phyloP scores from a whole-genome alignment of 2,113 vertebrate species.

The Onychostruthus taczanowskii region DNA sequence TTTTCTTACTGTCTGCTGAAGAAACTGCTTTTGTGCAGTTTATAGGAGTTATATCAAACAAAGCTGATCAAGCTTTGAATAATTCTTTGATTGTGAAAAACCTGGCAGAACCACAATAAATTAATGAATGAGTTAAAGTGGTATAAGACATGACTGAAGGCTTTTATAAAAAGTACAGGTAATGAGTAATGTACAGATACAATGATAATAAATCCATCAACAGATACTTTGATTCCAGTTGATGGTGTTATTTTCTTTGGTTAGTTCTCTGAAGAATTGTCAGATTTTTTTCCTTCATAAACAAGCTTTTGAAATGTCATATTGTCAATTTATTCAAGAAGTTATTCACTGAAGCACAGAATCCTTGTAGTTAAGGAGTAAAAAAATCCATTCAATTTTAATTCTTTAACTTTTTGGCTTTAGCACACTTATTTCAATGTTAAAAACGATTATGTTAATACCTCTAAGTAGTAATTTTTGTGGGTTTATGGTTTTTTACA shows the following conservation, averaged over 20 bases:
- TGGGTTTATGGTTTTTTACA: fast-evolving
- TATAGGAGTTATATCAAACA: background rate
- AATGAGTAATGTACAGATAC: slow-evolving; percentile 20
- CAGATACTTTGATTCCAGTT: background rate
- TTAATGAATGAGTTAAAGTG: background rate
- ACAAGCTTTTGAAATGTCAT: slow-evolving; percentile 30
- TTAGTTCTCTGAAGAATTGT: slow-evolving; percentile 13
- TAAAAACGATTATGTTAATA: background rate
- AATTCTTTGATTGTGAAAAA: slow-evolving; percentile 33
- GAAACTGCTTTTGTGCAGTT: background rate
- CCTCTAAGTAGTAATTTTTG: background rate
- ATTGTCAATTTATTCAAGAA: background rate
- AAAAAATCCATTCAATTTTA: background rate
- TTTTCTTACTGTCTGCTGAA: background rate
- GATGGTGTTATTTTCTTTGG: slow-evolving; percentile 40
- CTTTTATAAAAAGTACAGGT: background rate
- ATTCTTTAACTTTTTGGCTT: background rate
- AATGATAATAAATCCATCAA: slow-evolving; percentile 11
- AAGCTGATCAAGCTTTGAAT: slow-evolving; percentile 18
- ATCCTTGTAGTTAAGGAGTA: background rate
- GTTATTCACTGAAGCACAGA: background rate
- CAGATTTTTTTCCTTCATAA: slow-evolving; percentile 23
- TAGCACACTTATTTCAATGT: background rate
- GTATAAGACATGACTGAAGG: slow-evolving; percentile 22
- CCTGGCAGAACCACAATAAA: background rate